Base-by-base conservation (phyloP, 1,140 invertebrate species). In the Drosophila auraria region DNA sequence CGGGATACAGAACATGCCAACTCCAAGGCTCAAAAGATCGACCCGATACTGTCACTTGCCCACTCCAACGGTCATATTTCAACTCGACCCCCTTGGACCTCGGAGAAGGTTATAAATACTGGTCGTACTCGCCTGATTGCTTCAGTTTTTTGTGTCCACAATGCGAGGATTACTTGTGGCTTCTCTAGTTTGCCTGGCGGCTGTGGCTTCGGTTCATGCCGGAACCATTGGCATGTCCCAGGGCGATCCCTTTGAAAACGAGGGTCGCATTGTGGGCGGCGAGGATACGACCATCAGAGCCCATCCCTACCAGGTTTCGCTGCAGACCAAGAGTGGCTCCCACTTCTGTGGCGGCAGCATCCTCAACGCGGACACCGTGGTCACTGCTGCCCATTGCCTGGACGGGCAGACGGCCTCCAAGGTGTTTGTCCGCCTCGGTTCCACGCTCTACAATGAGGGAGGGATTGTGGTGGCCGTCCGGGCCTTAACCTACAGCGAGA, bases 301-400 rank as follows among this genome's bases (percentile, higher is more conserved):
- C 7, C 71, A 83, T 73, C 87, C 87, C 17, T 84, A 82, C 33
- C 82, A 86, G 42, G 68, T 77, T 7, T 83, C 80, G 2, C 49
- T 89, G 66, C 84, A 83, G 44, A 61, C 49, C 5, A 72, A 68
- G 14, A 59, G 74, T 15, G 50, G 49, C 6, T 27, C 23, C 5
- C 93, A 93, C 69, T 69, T 61, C 17, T 95, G 95, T 68, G 95
- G 95, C 3, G 95, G 94, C n/a, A 94, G 94, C 15, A 92, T 95
- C 51, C 92, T 95, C 72, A 23, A 56, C 9, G 12, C 0, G n/a
- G 61, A 44, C 79, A 59, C 60, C 17, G 15, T 80, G 2, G 45
- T 82, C 7, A 82, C 80, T 15, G 77, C 93, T 69, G 93, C 93
- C 20, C 76, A 86, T 66, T 86, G 82, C 23, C 5, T 86, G 53